Conservation (phyloP, 2,113 vertebrate genomes). For the Chloropsis hardwickii region DNA sequence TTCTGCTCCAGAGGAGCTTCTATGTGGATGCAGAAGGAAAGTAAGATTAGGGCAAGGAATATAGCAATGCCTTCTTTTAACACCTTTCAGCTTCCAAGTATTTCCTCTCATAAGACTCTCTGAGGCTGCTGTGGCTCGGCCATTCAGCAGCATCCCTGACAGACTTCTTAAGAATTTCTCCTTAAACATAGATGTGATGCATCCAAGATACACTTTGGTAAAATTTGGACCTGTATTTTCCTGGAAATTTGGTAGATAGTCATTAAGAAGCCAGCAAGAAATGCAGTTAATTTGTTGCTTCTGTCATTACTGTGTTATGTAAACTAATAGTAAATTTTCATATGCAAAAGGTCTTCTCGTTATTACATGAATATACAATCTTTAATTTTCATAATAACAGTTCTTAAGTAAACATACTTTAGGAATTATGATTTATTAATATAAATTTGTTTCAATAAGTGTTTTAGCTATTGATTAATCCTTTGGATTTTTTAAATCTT, state of each 20-base stretch:
- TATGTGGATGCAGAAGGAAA: background rate
- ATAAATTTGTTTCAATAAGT: background rate
- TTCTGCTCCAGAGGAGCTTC: background rate
- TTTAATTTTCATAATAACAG: background rate
- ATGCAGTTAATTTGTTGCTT: background rate
- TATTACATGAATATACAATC: background rate
- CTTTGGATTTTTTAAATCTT: background rate
- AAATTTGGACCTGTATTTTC: background rate
- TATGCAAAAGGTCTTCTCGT: background rate
- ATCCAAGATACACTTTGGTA: background rate
- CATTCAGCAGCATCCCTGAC: background rate
- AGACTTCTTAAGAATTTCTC: background rate
- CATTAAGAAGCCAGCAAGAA: background rate
- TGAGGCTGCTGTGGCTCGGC: background rate
- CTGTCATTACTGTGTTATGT: rapidly evolving
- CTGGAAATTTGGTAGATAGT: background rate
- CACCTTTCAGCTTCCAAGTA: background rate
- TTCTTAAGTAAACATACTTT: background rate
- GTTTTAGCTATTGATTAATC: background rate
- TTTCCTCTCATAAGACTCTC: background rate
- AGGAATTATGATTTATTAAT: background rate
- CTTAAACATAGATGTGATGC: background rate
- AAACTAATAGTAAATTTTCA: background rate
- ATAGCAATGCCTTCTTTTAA: background rate
- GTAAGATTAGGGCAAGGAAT: background rate